Conservation (phyloP, 2,113 vertebrate species). For the Phocoena phocoena region DNA sequence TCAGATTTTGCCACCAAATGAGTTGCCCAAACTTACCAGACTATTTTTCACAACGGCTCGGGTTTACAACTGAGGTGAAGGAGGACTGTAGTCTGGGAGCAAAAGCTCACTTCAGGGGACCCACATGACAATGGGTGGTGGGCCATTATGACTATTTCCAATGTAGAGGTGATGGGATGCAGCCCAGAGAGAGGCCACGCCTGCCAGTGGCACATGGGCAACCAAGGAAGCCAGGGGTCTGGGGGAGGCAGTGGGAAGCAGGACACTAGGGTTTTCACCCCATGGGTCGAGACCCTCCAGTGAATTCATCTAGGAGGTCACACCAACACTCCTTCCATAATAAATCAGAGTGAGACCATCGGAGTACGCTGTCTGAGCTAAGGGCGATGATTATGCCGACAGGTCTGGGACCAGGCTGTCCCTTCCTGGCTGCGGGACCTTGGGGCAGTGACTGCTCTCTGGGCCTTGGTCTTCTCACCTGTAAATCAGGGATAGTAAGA, state of each 20-base stretch:
- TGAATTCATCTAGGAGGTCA: neutral
- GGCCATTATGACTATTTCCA: neutral
- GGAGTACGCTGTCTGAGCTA: neutral
- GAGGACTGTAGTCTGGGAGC: neutral
- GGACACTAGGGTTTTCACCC: neutral
- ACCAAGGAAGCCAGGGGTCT: neutral
- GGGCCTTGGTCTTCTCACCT: neutral
- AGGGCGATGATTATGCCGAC: neutral
- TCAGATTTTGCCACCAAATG: neutral
- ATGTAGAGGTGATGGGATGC: fast-evolving
- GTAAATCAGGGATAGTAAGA: neutral
- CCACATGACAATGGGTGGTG: fast-evolving
- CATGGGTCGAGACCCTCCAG: neutral
- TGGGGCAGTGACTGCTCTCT: neutral
- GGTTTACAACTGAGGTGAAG: neutral
- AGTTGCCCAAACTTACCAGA: neutral
- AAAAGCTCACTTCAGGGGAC: neutral
- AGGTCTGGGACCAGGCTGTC: neutral
- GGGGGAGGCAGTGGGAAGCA: neutral
- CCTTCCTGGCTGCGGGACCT: neutral
- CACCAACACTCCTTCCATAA: neutral
- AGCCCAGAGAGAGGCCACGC: neutral
- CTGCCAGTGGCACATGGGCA: fast-evolving
- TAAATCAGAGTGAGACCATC: neutral
- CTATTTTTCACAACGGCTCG: neutral